A percentile compares a stretch with the other conserved stretches of the same genome.
phyloP scores from a whole-genome alignment of 2,888 invertebrate species.

The Drosophila mayaguana region DNA sequence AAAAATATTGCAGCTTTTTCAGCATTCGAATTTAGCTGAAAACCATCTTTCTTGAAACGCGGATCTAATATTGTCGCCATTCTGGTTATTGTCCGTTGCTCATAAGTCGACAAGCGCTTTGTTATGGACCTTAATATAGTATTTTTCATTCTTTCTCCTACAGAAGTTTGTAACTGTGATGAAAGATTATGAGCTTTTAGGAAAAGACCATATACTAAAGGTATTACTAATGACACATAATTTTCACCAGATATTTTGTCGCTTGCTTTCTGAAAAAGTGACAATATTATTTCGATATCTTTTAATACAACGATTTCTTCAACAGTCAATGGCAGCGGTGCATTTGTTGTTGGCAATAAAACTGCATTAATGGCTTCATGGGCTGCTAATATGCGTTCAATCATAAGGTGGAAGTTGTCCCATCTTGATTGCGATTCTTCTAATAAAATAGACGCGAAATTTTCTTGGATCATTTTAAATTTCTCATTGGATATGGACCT shows the following conservation, averaged over 20 bases:
- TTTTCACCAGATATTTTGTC: slow-evolving; percentile 13
- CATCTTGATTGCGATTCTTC: not conserved
- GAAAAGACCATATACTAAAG: slow-evolving; percentile 18
- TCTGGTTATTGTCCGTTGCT: not conserved
- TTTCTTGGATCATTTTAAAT: not conserved
- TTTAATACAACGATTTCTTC: too few relatives aligned
- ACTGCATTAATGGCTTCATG: too few relatives aligned
- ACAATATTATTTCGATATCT: slow-evolving; percentile 4
- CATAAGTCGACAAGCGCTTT: not conserved
- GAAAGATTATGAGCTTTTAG: slow-evolving; percentile 10
- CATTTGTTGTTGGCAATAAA: too few relatives aligned
- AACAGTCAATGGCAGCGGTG: too few relatives aligned
- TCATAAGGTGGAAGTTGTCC: not conserved
- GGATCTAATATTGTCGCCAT: slow-evolving; percentile 3
- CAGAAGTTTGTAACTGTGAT: slow-evolving; percentile 15
- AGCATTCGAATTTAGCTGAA: not conserved
- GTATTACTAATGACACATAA: slow-evolving; percentile 25
- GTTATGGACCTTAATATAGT: not conserved
- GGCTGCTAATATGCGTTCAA: not conserved
- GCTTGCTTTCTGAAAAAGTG: slow-evolving; percentile 10
- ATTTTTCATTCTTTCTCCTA: not conserved
- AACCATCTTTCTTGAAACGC: not conserved
- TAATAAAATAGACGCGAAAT: not conserved
- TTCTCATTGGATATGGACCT: not conserved
- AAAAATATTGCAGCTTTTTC: not conserved